Evolutionary conservation across 2,888 invertebrate genomes (phyloP).

Genomic region (Dorcus parallelipipedus): DNA sequence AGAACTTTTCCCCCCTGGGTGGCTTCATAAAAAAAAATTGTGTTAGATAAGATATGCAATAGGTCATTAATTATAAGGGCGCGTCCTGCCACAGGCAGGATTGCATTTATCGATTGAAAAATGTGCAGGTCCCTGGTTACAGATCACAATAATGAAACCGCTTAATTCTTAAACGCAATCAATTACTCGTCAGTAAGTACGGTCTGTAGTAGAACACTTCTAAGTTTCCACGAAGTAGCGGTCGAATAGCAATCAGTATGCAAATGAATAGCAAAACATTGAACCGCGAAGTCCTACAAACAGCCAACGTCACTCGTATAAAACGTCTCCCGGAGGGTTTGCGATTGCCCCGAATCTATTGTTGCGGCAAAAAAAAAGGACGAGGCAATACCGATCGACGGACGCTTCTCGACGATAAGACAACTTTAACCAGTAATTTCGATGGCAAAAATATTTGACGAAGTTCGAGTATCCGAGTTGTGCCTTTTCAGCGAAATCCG

Average conservation of each 20-base stretch:
- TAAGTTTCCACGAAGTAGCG: slow-evolving; percentile 19
- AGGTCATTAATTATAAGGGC: slow-evolving; percentile 24
- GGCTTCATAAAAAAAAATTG: neutral
- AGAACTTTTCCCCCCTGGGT: no score
- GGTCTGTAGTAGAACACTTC: slow-evolving; percentile 11
- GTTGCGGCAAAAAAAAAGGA: no score
- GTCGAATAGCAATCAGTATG: slow-evolving; percentile 30
- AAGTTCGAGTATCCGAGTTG: neutral
- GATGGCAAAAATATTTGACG: neutral
- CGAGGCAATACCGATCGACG: no score
- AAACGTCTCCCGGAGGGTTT: no score
- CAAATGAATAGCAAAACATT: slow-evolving; percentile 29
- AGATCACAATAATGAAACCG: neutral
- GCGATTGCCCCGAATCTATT: no score
- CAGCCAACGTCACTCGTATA: slow-evolving; percentile 1
- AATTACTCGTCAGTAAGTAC: slow-evolving; percentile 16
- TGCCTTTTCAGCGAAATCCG: neutral
- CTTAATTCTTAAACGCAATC: slow-evolving; percentile 11
- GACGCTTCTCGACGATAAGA: no score
- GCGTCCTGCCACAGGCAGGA: slow-evolving; percentile 21
- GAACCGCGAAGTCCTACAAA: slow-evolving; percentile 8
- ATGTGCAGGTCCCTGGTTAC: slow-evolving; percentile 14
- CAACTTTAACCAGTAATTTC: neutral
- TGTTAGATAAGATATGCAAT: slow-evolving; percentile 17
- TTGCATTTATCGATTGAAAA: slow-evolving; percentile 23